A percentile compares a stretch with the other conserved stretches of the same genome.
phyloP scores from a whole-genome alignment of 2,797 vertebrate genomes.

The Botia almorhae region DNA sequence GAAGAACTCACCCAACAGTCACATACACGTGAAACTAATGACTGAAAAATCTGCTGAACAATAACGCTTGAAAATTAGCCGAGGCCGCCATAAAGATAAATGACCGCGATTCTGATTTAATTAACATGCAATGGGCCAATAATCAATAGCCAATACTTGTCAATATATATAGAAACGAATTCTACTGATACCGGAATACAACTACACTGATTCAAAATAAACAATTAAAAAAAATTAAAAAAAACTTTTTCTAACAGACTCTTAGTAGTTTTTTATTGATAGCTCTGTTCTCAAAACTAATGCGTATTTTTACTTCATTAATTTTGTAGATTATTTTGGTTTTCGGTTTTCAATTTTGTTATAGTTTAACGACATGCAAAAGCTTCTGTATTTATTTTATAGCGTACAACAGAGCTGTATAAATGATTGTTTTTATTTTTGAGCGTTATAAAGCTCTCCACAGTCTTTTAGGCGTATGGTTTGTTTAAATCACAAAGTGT shows the following conservation, averaged over 20 bases:
- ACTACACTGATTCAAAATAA: neutral
- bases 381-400: neutral
- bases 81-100: neutral
- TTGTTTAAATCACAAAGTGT: constrained; percentile 55
- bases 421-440: neutral
- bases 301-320: too few species aligned
- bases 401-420: neutral
- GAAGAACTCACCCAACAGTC: neutral
- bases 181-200: neutral
- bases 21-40: too few species aligned
- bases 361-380: neutral
- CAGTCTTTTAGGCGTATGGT: constrained; percentile 19
- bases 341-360: neutral
- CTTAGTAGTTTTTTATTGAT: neutral
- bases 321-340: too few species aligned
- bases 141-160: constrained; percentile 21
- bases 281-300: too few species aligned
- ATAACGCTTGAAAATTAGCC: neutral
- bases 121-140: neutral
- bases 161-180: constrained; percentile 3
- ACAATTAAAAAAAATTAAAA: neutral
- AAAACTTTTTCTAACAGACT: too few species aligned
- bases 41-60: neutral
- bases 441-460: neutral
- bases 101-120: constrained; percentile 5